phyloP scores from a whole-genome alignment of 2,888 invertebrate species.

The Tillus elongatus region DNA sequence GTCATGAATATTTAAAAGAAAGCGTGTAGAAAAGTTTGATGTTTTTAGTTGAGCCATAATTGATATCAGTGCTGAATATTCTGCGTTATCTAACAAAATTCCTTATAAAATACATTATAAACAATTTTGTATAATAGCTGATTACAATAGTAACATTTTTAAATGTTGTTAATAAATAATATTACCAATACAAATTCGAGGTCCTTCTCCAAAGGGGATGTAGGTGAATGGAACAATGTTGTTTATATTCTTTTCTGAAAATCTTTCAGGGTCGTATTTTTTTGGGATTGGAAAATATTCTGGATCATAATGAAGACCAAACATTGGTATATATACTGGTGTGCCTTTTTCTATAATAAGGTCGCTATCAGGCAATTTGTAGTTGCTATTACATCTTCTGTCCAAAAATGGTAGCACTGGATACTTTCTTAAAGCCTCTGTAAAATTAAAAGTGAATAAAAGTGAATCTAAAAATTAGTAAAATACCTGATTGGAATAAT shows the following conservation, averaged over 20 bases:
- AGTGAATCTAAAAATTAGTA: too few species aligned
- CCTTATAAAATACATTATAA: too few species aligned
- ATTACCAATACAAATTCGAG: slow-evolving; percentile 5
- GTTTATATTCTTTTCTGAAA: slow-evolving; percentile 28
- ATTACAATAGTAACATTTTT: too few species aligned
- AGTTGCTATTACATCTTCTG: slow-evolving; percentile 24
- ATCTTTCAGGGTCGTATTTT: slow-evolving; percentile 37
- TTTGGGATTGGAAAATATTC: slow-evolving; percentile 34
- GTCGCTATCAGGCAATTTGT: slow-evolving; percentile 21
- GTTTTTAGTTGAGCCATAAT: too few species aligned
- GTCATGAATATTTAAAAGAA: too few species aligned
- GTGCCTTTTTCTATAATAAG: slow-evolving; percentile 29
- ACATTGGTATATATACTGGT: slow-evolving; percentile 29
- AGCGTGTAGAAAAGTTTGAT: too few species aligned
- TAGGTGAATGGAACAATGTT: slow-evolving; percentile 4
- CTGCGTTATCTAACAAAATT: too few species aligned
- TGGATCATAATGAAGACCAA: slow-evolving; percentile 33
- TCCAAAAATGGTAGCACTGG: slow-evolving; percentile 30
- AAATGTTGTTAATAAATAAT: too few species aligned
- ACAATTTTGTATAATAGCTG: too few species aligned
- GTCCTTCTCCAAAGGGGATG: slow-evolving; percentile 7
- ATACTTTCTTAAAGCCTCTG: slow-evolving; percentile 35
- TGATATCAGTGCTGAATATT: too few species aligned
- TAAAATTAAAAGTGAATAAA: not conserved
- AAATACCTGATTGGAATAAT: too few species aligned